Evolutionary conservation across 2,113 vertebrate species (phyloP), one percentile per base, ranked within the genome.

Genomic region (Abramis brama): DNA sequence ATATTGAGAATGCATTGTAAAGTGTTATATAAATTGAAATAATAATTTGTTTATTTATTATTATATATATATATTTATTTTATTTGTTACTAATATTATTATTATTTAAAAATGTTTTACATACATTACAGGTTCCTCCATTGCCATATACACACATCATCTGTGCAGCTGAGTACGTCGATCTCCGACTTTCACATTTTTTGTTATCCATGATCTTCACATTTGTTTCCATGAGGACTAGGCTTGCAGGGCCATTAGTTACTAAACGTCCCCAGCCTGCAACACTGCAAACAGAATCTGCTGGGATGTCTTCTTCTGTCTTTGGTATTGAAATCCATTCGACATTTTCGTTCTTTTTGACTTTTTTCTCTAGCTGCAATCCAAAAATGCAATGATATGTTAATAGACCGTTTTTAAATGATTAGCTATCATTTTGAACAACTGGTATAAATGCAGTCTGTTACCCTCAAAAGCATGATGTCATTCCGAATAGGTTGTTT

Each of bases 391-490:
- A 43, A 43, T 43, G 0, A 9, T 43, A 10, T 43, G 43, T 43
- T 43, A 43, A 43, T 10, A 9, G 1, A 43, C 43, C 0, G 43
- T 43, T 0, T 9, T 43, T 9, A 43, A 43, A 43, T 43, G 43
- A 6, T 13, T 15, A 13, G 62, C 1, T 30, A 8, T 68, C 8
- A 19, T 50, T 75, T 19, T 19, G 10, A 0, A 77, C 3, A 52
- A 0, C 4, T 55, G 11, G 9, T 33, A 19, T 60, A 19, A 50
- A 17, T 68, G 17, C 27, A 25, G 50, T 27, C 13, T 13, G n/a
- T 75, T 84, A 87, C 82, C 82, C 55, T 68, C 55, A 87, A 60
- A 27, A 84, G 43, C 86, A 87, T 15, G 27, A 87, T 73, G 64
- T 87, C 66, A 47, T 55, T 27, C 45, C 3, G 12, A 30, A 0